Evolutionary conservation across 2,888 invertebrate genomes (phyloP).

Genomic region (Hirudinaria manillensis): DNA sequence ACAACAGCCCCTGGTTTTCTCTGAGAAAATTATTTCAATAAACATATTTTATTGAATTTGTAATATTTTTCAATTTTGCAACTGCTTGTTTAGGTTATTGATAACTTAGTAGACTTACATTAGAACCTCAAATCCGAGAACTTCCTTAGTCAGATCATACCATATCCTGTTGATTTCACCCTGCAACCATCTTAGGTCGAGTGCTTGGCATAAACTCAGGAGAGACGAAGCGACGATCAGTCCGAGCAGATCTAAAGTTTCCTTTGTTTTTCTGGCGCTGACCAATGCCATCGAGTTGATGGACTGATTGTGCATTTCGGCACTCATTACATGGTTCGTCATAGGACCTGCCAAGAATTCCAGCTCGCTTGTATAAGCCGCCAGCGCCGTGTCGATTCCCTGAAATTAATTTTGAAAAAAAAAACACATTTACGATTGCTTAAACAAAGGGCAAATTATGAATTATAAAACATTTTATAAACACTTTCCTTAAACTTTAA

Average conservation of each 20-base stretch:
- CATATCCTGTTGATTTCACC: slow-evolving; percentile 15
- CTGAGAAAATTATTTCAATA: neutral
- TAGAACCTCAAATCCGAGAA: neutral
- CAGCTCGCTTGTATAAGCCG: slow-evolving; percentile 43
- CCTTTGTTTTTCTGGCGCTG: slow-evolving; percentile 36
- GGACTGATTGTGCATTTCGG: slow-evolving; percentile 44
- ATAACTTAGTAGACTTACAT: neutral
- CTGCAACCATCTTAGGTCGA: slow-evolving; percentile 40
- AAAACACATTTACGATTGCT: neutral
- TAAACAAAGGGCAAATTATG: neutral
- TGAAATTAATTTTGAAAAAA: neutral
- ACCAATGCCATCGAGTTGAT: slow-evolving; percentile 43
- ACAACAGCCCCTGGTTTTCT: neutral
- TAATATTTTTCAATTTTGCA: too few species aligned
- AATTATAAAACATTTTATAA: neutral
- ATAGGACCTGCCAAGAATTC: slow-evolving; percentile 41
- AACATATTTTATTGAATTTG: too few species aligned
- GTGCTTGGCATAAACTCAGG: slow-evolving; percentile 38
- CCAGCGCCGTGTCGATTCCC: slow-evolving; percentile 42
- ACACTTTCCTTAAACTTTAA: neutral
- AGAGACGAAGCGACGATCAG: slow-evolving; percentile 42
- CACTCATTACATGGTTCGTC: slow-evolving; percentile 43
- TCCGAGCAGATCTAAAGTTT: slow-evolving; percentile 40
- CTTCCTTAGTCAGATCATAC: neutral
- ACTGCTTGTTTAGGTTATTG: too few species aligned